Evolutionary conservation across 30 jellyfish, hydroid and myxozoan species (phyloP).

Genomic region (Pseudorhiza aurosa): DNA sequence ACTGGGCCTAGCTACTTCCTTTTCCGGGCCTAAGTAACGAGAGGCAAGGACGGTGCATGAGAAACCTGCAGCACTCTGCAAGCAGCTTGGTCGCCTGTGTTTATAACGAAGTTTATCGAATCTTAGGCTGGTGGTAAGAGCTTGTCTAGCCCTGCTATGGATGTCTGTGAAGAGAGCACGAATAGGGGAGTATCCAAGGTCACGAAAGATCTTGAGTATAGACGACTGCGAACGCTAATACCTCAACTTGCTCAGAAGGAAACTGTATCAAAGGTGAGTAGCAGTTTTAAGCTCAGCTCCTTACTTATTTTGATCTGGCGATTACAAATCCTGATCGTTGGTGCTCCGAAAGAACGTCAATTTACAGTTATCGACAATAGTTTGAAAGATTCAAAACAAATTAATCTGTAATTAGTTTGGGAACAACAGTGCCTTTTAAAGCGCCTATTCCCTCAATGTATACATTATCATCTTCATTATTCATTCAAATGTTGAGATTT

Average conservation of each 20-base stretch:
- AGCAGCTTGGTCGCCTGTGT: constrained; percentile 17
- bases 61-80: neutral
- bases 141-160: neutral
- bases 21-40: neutral
- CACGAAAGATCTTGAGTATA: constrained; percentile 51
- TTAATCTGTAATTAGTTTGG: neutral
- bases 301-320: neutral
- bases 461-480: too few relatives aligned
- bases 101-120: too few relatives aligned
- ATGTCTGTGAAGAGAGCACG: neutral
- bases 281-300: neutral
- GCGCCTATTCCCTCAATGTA: too few relatives aligned
- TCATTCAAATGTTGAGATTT: too few relatives aligned
- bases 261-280: constrained; percentile 65
- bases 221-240: constrained; percentile 43
- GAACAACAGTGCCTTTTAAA: neutral
- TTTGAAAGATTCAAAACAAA: neutral
- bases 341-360: too few relatives aligned
- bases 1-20: neutral
- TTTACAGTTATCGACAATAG: too few relatives aligned
- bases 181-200: neutral
- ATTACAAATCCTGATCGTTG: neutral
- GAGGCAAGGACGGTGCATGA: neutral
- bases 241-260: constrained; percentile 66
- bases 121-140: too few relatives aligned